Conservation (phyloP, 1,140 invertebrate species). For the Delia radicum region DNA sequence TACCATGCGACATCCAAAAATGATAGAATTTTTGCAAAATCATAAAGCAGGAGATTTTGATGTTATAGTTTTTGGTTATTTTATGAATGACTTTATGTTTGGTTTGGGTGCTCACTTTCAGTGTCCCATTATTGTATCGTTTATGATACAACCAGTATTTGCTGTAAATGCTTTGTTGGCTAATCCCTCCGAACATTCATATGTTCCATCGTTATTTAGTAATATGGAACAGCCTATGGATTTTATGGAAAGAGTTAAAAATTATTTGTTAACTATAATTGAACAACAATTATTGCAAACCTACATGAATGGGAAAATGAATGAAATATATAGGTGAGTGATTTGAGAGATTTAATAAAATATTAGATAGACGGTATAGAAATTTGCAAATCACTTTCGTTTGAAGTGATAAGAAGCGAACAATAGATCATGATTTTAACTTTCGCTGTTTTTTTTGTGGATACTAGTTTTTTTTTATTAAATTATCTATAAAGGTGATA, state of each 20-base stretch:
- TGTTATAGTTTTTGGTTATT: constrained; percentile 31
- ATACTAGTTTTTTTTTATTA: too few species aligned
- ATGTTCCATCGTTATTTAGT: constrained; percentile 28
- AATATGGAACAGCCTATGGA: constrained; percentile 21
- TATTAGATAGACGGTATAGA: too few species aligned
- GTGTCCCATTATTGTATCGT: constrained; percentile 28
- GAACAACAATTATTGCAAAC: background rate
- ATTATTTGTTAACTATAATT: background rate
- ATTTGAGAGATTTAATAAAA: too few species aligned
- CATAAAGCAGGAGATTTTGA: constrained; percentile 28
- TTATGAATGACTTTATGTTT: constrained; percentile 33
- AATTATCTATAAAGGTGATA: too few species aligned
- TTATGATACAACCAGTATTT: constrained; percentile 23
- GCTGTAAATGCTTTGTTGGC: constrained; percentile 21
- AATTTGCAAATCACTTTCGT: too few species aligned
- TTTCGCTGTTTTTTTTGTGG: too few species aligned
- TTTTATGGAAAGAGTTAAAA: constrained; percentile 19
- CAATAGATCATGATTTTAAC: too few species aligned
- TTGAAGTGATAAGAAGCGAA: too few species aligned
- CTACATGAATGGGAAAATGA: background rate
- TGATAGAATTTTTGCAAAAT: constrained; percentile 8
- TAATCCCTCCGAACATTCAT: constrained; percentile 29
- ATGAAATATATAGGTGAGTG: background rate
- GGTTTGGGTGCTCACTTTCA: constrained; percentile 34
- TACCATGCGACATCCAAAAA: background rate